A percentile compares a stretch with the other conserved stretches of the same genome.
phyloP scores from a whole-genome alignment of 2,797 vertebrate genomes.

The Myotis pilosus region DNA sequence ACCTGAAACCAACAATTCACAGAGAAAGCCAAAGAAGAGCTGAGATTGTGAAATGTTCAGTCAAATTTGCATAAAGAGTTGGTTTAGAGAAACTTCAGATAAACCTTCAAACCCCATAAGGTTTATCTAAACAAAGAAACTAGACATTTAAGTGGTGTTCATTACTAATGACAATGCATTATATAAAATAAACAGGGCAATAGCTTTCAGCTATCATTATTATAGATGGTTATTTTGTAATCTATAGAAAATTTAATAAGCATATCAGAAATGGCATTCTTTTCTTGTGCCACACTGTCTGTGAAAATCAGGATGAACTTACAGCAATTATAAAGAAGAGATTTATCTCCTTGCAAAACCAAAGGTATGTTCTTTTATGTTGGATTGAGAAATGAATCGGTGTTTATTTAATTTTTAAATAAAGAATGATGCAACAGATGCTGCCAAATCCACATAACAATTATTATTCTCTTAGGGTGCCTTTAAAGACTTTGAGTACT shows the following conservation, averaged over 20 bases:
- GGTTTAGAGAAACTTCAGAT: conserved; percentile 44
- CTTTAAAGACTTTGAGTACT: not conserved
- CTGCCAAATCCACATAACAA: not conserved
- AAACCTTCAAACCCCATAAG: not conserved
- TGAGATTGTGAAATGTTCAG: not conserved
- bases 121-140: conserved; percentile 30
- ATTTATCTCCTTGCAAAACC: conserved; percentile 50
- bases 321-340: conserved; percentile 53
- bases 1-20: not conserved
- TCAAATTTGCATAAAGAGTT: conserved; percentile 55
- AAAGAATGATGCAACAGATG: not conserved
- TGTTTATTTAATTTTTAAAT: conserved; percentile 60
- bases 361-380: conserved; percentile 40
- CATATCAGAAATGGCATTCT: conserved; percentile 34
- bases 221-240: conserved; percentile 44
- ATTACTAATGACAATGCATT: conserved; percentile 22
- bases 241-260: conserved; percentile 59
- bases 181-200: conserved; percentile 53
- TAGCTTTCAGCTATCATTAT: conserved; percentile 38
- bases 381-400: conserved; percentile 35
- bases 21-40: conserved; percentile 14
- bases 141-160: conserved; percentile 9
- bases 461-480: not conserved
- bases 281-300: conserved; percentile 42
- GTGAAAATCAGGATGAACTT: conserved; percentile 54